phyloP scores from a whole-genome alignment of 1,140 invertebrate genomes.

The Leptinotarsa texana region DNA sequence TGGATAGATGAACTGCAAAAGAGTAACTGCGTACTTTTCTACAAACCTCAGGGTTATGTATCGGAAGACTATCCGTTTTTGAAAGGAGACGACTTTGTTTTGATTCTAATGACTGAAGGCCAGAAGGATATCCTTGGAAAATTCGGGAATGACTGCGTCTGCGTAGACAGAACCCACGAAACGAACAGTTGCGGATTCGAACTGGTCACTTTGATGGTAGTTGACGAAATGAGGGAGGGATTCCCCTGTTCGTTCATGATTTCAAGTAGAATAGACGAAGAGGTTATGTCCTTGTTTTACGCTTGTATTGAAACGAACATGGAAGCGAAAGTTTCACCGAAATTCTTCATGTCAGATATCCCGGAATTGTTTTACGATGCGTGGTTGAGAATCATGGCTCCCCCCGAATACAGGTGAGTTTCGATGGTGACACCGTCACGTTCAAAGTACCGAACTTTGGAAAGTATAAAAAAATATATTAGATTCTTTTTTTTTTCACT shows the following conservation, averaged over 20 bases:
- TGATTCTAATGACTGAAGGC: slow-evolving; percentile 30
- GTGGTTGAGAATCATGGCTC: slow-evolving; percentile 29
- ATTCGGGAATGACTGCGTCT: slow-evolving; percentile 25
- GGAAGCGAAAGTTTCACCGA: slow-evolving; percentile 12
- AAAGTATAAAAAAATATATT: too few species aligned
- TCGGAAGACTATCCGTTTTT: slow-evolving; percentile 20
- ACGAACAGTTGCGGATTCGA: slow-evolving; percentile 27
- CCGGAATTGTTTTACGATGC: slow-evolving; percentile 25
- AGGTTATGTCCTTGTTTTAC: slow-evolving; percentile 27
- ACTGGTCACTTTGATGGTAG: slow-evolving; percentile 26
- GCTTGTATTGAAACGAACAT: slow-evolving; percentile 13
- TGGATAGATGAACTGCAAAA: neutral
- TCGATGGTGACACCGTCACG: too few species aligned
- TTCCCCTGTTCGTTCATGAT: slow-evolving; percentile 34
- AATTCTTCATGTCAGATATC: slow-evolving; percentile 37
- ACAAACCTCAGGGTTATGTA: slow-evolving; percentile 22
- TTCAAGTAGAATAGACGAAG: slow-evolving; percentile 30
- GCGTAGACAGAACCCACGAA: slow-evolving; percentile 34
- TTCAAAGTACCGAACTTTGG: too few species aligned
- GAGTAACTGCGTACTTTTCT: slow-evolving; percentile 9
- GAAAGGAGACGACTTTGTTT: slow-evolving; percentile 28
- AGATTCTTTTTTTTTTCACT: too few species aligned
- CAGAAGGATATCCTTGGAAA: slow-evolving; percentile 24
- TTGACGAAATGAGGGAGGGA: slow-evolving; percentile 30
- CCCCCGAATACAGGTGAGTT: slow-evolving; percentile 23